phyloP scores from a whole-genome alignment of 2,797 vertebrate species.

The Cyprinodon diabolis region DNA sequence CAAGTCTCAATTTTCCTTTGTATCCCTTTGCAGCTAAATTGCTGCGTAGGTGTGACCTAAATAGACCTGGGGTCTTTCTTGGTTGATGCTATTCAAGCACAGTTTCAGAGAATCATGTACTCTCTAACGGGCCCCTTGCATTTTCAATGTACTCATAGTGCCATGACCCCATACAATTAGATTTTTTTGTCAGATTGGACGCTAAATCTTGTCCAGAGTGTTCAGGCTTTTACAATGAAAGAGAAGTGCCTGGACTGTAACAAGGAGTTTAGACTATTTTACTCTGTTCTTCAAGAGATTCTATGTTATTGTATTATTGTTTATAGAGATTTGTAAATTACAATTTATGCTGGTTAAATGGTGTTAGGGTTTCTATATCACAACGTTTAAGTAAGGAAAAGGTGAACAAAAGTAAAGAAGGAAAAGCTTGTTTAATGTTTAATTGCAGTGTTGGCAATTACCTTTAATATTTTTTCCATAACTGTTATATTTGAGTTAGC shows the following conservation, averaged over 20 bases:
- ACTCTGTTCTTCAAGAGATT: conserved; percentile 32
- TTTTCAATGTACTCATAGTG: too few species aligned
- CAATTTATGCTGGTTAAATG: conserved; percentile 46
- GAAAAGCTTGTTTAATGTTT: not conserved
- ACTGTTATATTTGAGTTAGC: conserved; percentile 1
- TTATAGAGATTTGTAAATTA: conserved; percentile 61
- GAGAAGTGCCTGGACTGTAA: conserved; percentile 20
- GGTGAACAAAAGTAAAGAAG: conserved; percentile 24
- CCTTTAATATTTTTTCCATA: not conserved
- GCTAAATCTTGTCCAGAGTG: too few species aligned
- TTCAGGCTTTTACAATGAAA: not conserved
- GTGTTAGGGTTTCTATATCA: conserved; percentile 48
- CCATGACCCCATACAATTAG: too few species aligned
- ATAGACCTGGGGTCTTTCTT: too few species aligned
- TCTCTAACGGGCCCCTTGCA: too few species aligned
- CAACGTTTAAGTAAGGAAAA: conserved; percentile 37
- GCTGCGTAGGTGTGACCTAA: too few species aligned
- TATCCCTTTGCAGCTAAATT: too few species aligned
- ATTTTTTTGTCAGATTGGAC: too few species aligned
- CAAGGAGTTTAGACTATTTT: conserved; percentile 46
- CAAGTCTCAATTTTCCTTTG: too few species aligned
- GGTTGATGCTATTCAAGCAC: too few species aligned
- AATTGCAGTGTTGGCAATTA: not conserved
- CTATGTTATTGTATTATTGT: conserved; percentile 43
- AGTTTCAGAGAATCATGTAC: too few species aligned